A percentile compares a stretch with the other conserved stretches of the same genome.
phyloP scores from a whole-genome alignment of 2,888 invertebrate genomes.

The Drosophila neonasuta region DNA sequence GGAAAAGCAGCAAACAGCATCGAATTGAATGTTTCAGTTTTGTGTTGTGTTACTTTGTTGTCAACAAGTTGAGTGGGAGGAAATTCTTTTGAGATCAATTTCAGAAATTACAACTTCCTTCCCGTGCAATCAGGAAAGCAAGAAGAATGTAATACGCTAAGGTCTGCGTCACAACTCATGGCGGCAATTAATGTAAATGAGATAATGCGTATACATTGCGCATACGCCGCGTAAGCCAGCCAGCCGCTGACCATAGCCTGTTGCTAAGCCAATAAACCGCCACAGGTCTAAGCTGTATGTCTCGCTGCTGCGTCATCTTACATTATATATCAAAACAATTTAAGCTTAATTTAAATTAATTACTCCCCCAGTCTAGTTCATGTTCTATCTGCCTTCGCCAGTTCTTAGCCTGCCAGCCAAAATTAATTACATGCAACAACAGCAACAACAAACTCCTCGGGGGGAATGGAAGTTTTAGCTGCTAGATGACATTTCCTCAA shows the following conservation, averaged over 20 bases:
- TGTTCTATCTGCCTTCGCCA: slow-evolving; percentile 34
- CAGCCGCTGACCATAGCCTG: slow-evolving; percentile 3
- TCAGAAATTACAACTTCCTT: slow-evolving; percentile 26
- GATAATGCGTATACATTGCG: slow-evolving; percentile 27
- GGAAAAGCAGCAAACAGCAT: background rate
- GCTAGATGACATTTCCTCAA: slow-evolving; percentile 40
- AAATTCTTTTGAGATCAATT: slow-evolving; percentile 30
- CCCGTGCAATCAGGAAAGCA: background rate
- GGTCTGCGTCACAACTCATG: slow-evolving; percentile 3
- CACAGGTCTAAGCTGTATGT: slow-evolving; percentile 10
- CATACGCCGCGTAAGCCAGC: slow-evolving; percentile 35
- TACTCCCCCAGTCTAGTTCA: slow-evolving; percentile 34
- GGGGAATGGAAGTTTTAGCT: background rate
- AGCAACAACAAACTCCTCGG: slow-evolving; percentile 22
- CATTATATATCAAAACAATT: slow-evolving; percentile 61
- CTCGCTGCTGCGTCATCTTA: slow-evolving; percentile 8
- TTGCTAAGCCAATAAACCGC: slow-evolving; percentile 9
- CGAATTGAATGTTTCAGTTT: slow-evolving; percentile 5
- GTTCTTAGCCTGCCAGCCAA: slow-evolving; percentile 33
- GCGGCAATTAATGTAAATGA: slow-evolving; percentile 39
- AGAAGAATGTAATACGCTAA: background rate
- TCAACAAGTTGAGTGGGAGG: slow-evolving; percentile 3
- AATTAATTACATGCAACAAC: slow-evolving; percentile 69
- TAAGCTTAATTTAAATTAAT: slow-evolving; percentile 72
- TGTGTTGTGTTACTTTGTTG: slow-evolving; percentile 8